Conservation (phyloP, 2,797 vertebrate genomes). For the Aselliscus stoliczkanus region DNA sequence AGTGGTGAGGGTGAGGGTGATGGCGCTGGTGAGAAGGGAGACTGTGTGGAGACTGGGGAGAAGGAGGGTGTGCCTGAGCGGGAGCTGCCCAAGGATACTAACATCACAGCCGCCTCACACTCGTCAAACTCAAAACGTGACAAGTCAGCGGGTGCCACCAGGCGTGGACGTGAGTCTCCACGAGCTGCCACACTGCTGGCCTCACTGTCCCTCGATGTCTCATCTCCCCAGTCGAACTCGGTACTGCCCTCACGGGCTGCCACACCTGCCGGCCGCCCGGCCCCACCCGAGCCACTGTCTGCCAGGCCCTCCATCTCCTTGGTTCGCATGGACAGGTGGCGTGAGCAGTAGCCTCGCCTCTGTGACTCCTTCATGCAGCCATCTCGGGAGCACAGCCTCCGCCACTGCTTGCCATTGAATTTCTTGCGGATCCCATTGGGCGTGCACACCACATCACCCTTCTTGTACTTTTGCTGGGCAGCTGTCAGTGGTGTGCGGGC, state of each 20-base stretch:
- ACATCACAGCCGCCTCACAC: conserved; percentile 95
- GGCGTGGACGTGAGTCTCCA: conserved; percentile 89
- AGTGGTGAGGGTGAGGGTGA: conserved; percentile 93
- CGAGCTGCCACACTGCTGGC: conserved; percentile 87
- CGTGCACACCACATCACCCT: conserved; percentile 94
- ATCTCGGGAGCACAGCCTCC: conserved; percentile 92
- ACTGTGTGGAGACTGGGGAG: conserved; percentile 93
- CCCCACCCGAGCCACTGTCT: conserved; percentile 77
- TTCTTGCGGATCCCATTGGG: conserved; percentile 95
- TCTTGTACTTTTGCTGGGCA: conserved; percentile 94
- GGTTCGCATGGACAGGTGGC: conserved; percentile 93
- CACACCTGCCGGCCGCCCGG: conserved; percentile 69
- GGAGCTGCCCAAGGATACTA: conserved; percentile 93
- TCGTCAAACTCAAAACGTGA: conserved; percentile 94
- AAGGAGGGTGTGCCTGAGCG: conserved; percentile 93
- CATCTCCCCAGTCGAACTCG: conserved; percentile 91
- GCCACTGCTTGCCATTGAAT: conserved; percentile 96
- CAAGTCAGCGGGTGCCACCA: conserved; percentile 87
- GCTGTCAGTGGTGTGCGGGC: conserved; percentile 89
- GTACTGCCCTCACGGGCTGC: conserved; percentile 78
- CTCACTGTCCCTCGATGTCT: conserved; percentile 88
- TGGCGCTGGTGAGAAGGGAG: conserved; percentile 91
- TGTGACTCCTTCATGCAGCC: conserved; percentile 96
- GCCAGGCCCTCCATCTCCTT: conserved; percentile 91
- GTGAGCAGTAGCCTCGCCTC: conserved; percentile 92